phyloP scores from a whole-genome alignment of 2,888 invertebrate genomes.

The Plebejus melissa region DNA sequence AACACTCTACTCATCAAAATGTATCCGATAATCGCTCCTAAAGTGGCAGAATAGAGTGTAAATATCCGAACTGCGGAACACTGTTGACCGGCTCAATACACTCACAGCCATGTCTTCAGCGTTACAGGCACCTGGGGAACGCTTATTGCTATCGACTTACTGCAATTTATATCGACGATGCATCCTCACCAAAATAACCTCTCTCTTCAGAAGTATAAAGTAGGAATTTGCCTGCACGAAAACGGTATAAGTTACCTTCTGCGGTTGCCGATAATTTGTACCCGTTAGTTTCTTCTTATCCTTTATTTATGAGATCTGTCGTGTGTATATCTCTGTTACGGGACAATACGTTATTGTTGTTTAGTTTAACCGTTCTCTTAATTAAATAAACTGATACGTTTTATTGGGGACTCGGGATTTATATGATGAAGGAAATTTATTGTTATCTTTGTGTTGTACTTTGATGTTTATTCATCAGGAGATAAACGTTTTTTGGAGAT shows the following conservation, averaged over 20 bases:
- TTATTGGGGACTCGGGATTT: not conserved
- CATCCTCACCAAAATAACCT: not conserved
- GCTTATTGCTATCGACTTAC: conserved; percentile 30
- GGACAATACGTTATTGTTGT: conserved; percentile 26
- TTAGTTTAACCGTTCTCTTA: conserved; percentile 27
- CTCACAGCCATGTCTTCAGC: conserved; percentile 26
- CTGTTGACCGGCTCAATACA: conserved; percentile 24
- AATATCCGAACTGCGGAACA: conserved; percentile 16
- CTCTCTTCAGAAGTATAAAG: not conserved
- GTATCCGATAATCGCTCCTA: not conserved
- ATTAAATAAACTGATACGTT: conserved; percentile 26
- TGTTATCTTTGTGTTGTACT: not conserved
- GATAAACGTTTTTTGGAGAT: not conserved
- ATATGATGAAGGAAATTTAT: conserved; percentile 4
- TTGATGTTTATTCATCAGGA: not conserved
- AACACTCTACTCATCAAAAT: not conserved
- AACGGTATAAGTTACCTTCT: conserved; percentile 6
- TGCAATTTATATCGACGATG: conserved; percentile 24
- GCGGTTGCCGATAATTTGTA: conserved; percentile 4
- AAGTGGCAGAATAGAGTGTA: conserved; percentile 6
- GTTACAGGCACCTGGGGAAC: conserved; percentile 29
- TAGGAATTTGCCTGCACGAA: not conserved
- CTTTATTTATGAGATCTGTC: conserved; percentile 29
- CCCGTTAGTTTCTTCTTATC: conserved; percentile 27
- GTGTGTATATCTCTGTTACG: conserved; percentile 24